Conservation (phyloP, 1,140 invertebrate genomes). For the Zaprionus lachaisei region DNA sequence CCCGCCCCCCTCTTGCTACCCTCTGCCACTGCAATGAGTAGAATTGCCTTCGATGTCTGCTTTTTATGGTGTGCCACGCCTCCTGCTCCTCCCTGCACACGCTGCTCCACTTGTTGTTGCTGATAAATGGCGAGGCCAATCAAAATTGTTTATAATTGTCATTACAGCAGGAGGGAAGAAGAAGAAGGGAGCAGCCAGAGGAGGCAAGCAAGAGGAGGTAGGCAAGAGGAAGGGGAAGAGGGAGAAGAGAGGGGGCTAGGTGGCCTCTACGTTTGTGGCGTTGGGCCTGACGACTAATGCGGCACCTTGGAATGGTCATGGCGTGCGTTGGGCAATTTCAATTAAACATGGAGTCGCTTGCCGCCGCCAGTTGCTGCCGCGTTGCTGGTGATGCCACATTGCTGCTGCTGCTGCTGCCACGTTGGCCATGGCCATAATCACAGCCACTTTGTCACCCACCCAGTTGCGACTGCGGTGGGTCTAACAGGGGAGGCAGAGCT, state of each 20-base stretch:
- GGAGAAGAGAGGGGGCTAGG: background rate
- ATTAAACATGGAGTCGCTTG: slow-evolving; percentile 57
- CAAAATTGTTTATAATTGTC: slow-evolving; percentile 81
- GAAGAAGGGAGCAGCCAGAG: background rate
- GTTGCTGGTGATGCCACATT: background rate
- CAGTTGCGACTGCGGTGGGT: slow-evolving; percentile 41
- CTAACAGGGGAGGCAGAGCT: slow-evolving; percentile 10
- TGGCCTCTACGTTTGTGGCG: slow-evolving; percentile 31
- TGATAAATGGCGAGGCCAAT: slow-evolving; percentile 67
- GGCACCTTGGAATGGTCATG: slow-evolving; percentile 78
- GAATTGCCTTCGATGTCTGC: slow-evolving; percentile 57
- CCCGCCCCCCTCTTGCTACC: background rate
- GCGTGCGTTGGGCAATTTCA: slow-evolving; percentile 78
- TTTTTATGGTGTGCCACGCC: slow-evolving; percentile 60
- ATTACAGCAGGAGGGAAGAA: slow-evolving; percentile 28
- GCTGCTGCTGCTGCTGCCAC: background rate
- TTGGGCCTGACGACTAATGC: slow-evolving; percentile 74
- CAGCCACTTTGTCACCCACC: slow-evolving; percentile 78
- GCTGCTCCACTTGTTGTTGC: slow-evolving; percentile 37
- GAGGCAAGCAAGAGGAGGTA: background rate
- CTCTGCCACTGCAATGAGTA: background rate
- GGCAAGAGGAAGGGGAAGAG: background rate
- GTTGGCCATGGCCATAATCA: slow-evolving; percentile 67
- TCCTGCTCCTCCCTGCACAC: background rate
- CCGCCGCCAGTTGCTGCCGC: slow-evolving; percentile 22